These are phyloP conservation scores for Papilio xuthus DNA, from an alignment of 1,140 invertebrate species.

Conservation along the genomic window DNA sequence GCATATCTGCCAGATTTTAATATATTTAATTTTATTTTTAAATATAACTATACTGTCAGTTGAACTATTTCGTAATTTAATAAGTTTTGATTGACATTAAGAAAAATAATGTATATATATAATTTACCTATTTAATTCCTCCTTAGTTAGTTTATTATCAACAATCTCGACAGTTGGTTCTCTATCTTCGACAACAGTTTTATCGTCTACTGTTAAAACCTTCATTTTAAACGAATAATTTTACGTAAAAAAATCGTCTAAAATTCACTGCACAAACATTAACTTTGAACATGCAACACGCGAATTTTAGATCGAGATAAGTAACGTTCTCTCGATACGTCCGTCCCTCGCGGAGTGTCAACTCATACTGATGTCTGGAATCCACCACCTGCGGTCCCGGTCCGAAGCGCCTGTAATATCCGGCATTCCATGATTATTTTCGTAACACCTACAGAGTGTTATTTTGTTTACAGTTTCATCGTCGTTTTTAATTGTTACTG, in stretches of 20 bases:
- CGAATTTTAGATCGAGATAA: conserved; percentile 28
- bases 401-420: conserved; percentile 63
- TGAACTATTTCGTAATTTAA: background rate
- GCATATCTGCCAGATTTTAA: background rate
- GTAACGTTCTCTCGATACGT: conserved; percentile 37
- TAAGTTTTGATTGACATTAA: background rate
- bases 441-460: conserved; percentile 58
- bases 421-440: conserved; percentile 77
- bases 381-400: conserved; percentile 51
- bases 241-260: conserved; percentile 31
- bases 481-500: conserved; percentile 48
- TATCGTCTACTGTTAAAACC: conserved; percentile 68
- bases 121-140: conserved; percentile 73
- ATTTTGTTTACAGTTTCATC: conserved; percentile 70
- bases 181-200: conserved; percentile 67
- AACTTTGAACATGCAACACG: conserved; percentile 3
- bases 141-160: conserved; percentile 61
- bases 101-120: background rate
- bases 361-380: conserved; percentile 51
- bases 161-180: conserved; percentile 64
- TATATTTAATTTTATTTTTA: background rate
- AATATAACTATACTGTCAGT: background rate
- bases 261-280: conserved; percentile 42
- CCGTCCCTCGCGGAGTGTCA: conserved; percentile 45
- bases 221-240: conserved; percentile 57